These are phyloP conservation scores for Leptopterna dolabrata DNA, from an alignment of 2,888 invertebrate genomes.

Conservation along the genomic window DNA sequence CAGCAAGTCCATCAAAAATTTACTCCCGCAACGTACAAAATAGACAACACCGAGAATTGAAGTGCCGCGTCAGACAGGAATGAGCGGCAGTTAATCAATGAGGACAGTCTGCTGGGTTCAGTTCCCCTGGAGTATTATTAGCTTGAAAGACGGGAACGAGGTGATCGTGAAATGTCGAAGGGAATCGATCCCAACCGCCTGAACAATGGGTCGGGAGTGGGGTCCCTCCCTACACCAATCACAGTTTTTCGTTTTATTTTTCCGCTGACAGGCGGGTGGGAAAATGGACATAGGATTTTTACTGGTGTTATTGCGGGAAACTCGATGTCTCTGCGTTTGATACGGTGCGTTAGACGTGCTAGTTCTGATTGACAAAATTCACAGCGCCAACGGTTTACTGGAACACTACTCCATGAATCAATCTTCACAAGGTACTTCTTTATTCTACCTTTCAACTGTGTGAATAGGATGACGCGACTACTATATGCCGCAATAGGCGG, in stretches of 20 bases:
- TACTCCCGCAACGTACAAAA: background rate
- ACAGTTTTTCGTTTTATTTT: background rate
- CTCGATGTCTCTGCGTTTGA: too few species aligned
- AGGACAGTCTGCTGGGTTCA: background rate
- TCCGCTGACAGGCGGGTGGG: background rate
- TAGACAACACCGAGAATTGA: background rate
- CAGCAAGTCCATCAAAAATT: background rate
- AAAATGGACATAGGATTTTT: background rate
- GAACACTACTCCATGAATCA: too few species aligned
- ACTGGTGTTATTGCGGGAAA: background rate
- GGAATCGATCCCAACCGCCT: background rate
- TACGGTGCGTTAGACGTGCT: too few species aligned
- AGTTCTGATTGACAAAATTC: too few species aligned
- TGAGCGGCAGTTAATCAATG: constrained; percentile 5
- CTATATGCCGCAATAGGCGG: too few species aligned
- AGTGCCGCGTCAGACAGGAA: background rate
- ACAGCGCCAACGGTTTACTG: too few species aligned
- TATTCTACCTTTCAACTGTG: too few species aligned
- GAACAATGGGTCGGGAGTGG: background rate
- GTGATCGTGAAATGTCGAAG: constrained; percentile 24
- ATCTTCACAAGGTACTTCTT: too few species aligned
- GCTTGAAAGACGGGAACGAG: background rate
- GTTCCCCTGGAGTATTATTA: constrained; percentile 15
- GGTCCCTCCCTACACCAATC: background rate
- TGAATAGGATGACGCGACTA: too few species aligned